A percentile compares a stretch with the other conserved stretches of the same genome.
These are phyloP conservation scores for Dromas ardeola DNA, from an alignment of 2,113 vertebrate genomes.

Conservation along the genomic window DNA sequence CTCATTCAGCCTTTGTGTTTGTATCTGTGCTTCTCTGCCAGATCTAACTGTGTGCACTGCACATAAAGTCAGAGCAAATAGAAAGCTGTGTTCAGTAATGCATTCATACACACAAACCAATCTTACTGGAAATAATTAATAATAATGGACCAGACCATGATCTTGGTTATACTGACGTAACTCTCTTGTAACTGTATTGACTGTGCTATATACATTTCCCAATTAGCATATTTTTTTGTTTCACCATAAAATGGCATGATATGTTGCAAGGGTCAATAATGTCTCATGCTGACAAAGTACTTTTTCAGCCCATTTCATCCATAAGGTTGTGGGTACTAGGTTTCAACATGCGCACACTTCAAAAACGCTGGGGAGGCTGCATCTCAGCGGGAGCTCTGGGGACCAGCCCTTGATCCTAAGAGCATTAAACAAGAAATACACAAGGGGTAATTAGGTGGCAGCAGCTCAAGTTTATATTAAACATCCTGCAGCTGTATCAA, in stretches of 20 bases:
- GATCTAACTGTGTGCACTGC: neutral
- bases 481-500: conserved; percentile 47
- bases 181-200: neutral
- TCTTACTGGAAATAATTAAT: conserved; percentile 9
- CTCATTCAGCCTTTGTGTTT: neutral
- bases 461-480: conserved; percentile 40
- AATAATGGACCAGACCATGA: neutral
- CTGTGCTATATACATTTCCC: neutral
- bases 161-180: neutral
- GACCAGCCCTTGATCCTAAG: conserved; percentile 52
- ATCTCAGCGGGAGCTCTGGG: conserved; percentile 35
- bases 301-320: conserved; percentile 17
- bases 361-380: conserved; percentile 1
- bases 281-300: neutral
- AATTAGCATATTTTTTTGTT: conserved; percentile 9
- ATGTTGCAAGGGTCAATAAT: neutral
- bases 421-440: conserved; percentile 40
- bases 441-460: conserved; percentile 38
- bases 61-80: neutral
- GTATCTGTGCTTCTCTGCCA: neutral
- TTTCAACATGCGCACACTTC: conserved; percentile 16
- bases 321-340: neutral
- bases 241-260: neutral
- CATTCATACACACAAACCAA: neutral
- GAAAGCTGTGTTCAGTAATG: neutral